Evolutionary conservation across 2,797 vertebrate genomes (phyloP).

Genomic region (Cynodonichthys magdalenae): DNA sequence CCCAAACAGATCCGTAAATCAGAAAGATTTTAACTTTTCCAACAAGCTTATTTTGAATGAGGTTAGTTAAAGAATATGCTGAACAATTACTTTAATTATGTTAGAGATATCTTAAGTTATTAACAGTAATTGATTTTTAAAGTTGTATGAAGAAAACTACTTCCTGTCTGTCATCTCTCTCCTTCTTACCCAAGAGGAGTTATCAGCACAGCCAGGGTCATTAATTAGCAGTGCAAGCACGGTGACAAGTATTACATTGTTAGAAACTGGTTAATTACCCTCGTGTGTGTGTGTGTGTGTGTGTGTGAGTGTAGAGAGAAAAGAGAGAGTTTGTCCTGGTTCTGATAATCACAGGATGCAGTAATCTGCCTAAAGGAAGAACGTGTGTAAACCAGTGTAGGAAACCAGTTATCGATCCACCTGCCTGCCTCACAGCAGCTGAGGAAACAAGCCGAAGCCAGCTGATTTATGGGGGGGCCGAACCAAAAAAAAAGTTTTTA

Average conservation of each 20-base stretch:
- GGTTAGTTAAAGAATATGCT: too few species aligned
- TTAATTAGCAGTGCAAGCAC: constrained; percentile 77
- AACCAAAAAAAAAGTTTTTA: constrained; percentile 56
- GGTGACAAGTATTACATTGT: constrained; percentile 83
- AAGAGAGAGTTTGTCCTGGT: constrained; percentile 16
- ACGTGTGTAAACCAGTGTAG: constrained; percentile 67
- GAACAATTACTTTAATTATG: too few species aligned
- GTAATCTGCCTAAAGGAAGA: constrained; percentile 72
- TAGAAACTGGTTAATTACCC: constrained; percentile 85
- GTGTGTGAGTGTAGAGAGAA: constrained; percentile 1
- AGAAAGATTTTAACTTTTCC: too few species aligned
- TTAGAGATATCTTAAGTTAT: too few species aligned
- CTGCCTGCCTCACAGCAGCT: constrained; percentile 67
- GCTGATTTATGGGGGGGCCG: constrained; percentile 73
- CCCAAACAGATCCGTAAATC: too few species aligned
- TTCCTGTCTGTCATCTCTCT: constrained; percentile 1
- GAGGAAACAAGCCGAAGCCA: constrained; percentile 67
- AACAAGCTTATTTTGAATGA: too few species aligned
- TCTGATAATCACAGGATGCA: constrained; percentile 52
- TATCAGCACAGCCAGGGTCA: constrained; percentile 72
- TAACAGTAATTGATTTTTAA: too few species aligned
- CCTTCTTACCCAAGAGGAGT: constrained; percentile 51
- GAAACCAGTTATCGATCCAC: constrained; percentile 83
- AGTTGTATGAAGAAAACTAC: background rate
- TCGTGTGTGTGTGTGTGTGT: constrained; percentile 11